A percentile compares a stretch with the other conserved stretches of the same genome.
These are phyloP conservation scores for Gymnogyps californianus DNA, from an alignment of 2,113 vertebrate genomes.

Conservation along the genomic window DNA sequence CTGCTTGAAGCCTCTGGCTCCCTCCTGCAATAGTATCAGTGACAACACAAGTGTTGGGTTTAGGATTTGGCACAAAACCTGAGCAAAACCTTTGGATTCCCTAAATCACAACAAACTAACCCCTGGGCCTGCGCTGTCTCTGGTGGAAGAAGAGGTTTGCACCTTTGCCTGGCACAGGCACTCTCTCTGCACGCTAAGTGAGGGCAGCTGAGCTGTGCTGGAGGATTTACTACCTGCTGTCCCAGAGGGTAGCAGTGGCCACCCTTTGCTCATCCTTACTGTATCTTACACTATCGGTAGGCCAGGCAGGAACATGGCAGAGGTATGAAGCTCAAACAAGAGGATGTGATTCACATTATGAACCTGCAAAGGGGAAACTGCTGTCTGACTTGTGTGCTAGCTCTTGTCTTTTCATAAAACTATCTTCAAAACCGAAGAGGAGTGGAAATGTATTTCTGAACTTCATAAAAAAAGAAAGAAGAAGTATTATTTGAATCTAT, in stretches of 20 bases:
- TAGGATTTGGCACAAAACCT: neutral
- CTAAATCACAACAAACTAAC: neutral
- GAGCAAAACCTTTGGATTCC: neutral
- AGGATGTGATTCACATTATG: neutral
- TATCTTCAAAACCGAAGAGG: neutral
- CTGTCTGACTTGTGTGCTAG: neutral
- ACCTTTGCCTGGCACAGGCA: neutral
- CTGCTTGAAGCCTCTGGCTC: neutral
- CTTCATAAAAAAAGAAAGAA: neutral
- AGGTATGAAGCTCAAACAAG: neutral
- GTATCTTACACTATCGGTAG: rapidly evolving
- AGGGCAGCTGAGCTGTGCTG: neutral
- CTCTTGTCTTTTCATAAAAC: neutral
- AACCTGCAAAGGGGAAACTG: neutral
- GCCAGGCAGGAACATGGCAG: neutral
- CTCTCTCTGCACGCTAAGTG: rapidly evolving
- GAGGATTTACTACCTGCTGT: neutral
- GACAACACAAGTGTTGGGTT: neutral
- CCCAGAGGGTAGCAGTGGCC: neutral
- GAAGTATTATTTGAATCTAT: neutral
- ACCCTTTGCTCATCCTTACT: neutral
- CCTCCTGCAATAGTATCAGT: neutral
- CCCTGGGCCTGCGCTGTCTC: neutral
- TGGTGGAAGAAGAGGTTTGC: neutral
- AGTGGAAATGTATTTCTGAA: neutral